Base-by-base conservation (phyloP, 2,797 vertebrate genomes). In the Xiphorhynchus erythropygius region DNA sequence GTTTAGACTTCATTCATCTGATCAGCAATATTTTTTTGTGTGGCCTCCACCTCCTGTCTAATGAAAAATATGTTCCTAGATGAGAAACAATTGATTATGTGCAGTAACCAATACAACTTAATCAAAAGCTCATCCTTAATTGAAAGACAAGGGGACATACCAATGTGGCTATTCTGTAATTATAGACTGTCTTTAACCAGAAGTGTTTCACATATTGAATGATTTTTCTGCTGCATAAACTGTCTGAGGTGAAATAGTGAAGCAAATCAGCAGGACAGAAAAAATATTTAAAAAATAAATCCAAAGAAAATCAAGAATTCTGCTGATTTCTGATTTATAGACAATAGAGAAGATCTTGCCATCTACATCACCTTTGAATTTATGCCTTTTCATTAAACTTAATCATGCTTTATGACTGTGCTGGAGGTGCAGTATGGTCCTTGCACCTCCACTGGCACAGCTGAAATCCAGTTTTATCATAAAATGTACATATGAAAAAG, bases 1-100 rank as follows among this genome's bases (percentile, higher is more conserved):
- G 91, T 92, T 95, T 94, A 71, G 64, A 55, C 86, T 92, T 92
- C 27, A 33, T 80, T 85, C 87, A 93, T 94, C 83, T 89, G 70
- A 93, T 84, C 73, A 91, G 78, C 78, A 94, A 80, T 93, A 87
- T 79, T 73, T 82, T 95, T 92, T 81, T 85, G 63, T 60, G 60
- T 73, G 60, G 80, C 57, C 76, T 93, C 87, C 63, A 84, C 77
- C 90, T 95, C 83, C 81, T 87, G 71, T 77, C 95, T 96, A 80
- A 90, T 76, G 81, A 93, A 96, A 96, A 96, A 94, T 95, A 90
- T 94, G 89, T 63, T 96, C 76, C 80, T 73, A 89, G 90, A 84
- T 71, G 78, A 81, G 86, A 89, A 95, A 73, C 23, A 91, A 94
- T 94, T 91, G 86, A 86, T 92, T 92, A 93, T 30, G 22, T 78